These are phyloP conservation scores for Salarias fasciatus DNA, from an alignment of 2,797 vertebrate genomes.

Conservation along the genomic window DNA sequence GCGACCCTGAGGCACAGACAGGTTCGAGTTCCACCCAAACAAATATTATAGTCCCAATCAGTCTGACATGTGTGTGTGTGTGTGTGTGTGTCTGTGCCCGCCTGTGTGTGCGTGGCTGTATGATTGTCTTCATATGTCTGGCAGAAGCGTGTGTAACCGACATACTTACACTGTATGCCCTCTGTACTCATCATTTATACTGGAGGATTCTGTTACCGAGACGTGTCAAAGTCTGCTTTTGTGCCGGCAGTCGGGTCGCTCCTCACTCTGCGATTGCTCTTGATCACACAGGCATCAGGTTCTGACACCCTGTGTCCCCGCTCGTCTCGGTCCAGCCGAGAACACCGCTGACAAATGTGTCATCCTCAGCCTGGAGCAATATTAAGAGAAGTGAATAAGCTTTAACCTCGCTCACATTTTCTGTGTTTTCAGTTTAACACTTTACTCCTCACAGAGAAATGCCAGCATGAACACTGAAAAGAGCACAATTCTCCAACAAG, in stretches of 20 bases:
- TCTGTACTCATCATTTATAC: slow-evolving; percentile 62
- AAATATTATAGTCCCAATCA: slow-evolving; percentile 65
- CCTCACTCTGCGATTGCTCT: slow-evolving; percentile 66
- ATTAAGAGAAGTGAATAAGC: slow-evolving; percentile 72
- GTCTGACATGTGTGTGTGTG: slow-evolving; percentile 23
- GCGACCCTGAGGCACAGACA: slow-evolving; percentile 71
- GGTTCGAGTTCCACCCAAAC: slow-evolving; percentile 80
- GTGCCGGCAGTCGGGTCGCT: slow-evolving; percentile 50
- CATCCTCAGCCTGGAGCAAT: slow-evolving; percentile 68
- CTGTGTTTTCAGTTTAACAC: slow-evolving; percentile 46
- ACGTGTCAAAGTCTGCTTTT: slow-evolving; percentile 72
- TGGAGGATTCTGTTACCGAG: slow-evolving; percentile 71
- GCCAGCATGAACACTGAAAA: slow-evolving; percentile 44
- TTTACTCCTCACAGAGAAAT: slow-evolving; percentile 40
- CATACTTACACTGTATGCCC: slow-evolving; percentile 56
- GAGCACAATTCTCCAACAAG: slow-evolving; percentile 30
- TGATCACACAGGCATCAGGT: slow-evolving; percentile 64
- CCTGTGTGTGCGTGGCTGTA: slow-evolving; percentile 9
- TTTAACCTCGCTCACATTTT: slow-evolving; percentile 59
- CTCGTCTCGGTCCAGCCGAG: slow-evolving; percentile 60
- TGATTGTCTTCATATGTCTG: slow-evolving; percentile 27
- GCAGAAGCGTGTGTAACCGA: slow-evolving; percentile 51
- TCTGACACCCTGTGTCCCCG: slow-evolving; percentile 60
- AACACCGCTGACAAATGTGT: slow-evolving; percentile 55
- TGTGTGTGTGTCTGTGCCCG: slow-evolving; percentile 16